These are phyloP conservation scores for Bombus waltoni DNA, from an alignment of 1,140 invertebrate species.

Conservation along the genomic window DNA sequence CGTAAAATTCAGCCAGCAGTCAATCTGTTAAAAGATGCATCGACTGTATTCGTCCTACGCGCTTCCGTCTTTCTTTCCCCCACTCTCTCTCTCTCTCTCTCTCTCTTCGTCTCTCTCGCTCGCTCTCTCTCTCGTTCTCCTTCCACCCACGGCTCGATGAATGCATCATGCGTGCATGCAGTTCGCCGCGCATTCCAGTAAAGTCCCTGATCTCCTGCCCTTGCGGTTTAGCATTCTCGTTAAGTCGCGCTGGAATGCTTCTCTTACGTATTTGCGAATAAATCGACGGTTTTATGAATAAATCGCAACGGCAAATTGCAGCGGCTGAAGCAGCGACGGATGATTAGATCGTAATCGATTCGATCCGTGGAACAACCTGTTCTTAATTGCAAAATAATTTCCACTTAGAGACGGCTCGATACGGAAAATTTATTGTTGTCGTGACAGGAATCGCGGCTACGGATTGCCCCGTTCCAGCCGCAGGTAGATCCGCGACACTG, in stretches of 20 bases:
- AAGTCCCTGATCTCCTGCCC: conserved; percentile 57
- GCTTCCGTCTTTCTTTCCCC: background rate
- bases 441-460: background rate
- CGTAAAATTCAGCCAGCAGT: background rate
- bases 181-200: conserved; percentile 48
- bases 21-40: conserved; percentile 9
- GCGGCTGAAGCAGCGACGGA: background rate
- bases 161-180: conserved; percentile 41
- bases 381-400: conserved; percentile 44
- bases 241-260: conserved; percentile 40
- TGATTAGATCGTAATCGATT: conserved; percentile 51
- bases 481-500: background rate
- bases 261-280: background rate
- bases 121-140: too few species aligned
- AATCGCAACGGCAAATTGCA: conserved; percentile 34
- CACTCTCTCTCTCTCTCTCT: background rate
- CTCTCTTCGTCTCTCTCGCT: too few species aligned
- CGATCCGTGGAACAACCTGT: conserved; percentile 32
- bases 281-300: conserved; percentile 49
- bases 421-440: conserved; percentile 31
- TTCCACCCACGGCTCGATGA: conserved; percentile 26
- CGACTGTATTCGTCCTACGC: conserved; percentile 22
- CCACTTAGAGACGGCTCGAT: conserved; percentile 27
- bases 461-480: background rate
- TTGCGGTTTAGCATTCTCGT: conserved; percentile 50